Conservation (phyloP, 2,113 vertebrate species). For the Otus sunia region DNA sequence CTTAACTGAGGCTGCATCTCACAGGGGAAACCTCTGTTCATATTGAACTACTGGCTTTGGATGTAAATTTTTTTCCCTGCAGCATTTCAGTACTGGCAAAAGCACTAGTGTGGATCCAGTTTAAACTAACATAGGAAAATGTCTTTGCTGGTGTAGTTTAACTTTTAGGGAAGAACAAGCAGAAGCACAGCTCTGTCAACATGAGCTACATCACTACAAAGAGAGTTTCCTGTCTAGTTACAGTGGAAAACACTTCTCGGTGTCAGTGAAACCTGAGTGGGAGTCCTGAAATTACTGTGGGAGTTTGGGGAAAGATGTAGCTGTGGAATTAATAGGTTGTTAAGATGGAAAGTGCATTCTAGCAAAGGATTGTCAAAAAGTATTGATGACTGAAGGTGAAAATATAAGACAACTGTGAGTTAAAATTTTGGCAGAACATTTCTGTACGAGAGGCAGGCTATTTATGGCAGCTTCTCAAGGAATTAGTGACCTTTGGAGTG, state of each 20-base stretch:
- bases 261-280: slow-evolving; percentile 10
- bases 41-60: background rate
- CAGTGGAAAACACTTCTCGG: background rate
- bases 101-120: background rate
- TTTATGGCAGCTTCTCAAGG: slow-evolving; percentile 32
- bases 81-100: background rate
- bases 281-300: background rate
- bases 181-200: background rate
- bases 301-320: background rate
- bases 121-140: background rate
- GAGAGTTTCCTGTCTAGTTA: background rate
- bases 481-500: slow-evolving; percentile 39
- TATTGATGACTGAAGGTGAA: slow-evolving; percentile 35
- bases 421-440: slow-evolving; percentile 38
- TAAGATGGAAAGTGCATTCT: background rate
- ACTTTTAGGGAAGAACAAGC: background rate
- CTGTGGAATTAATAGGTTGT: slow-evolving; percentile 8
- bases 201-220: background rate
- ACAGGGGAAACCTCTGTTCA: background rate
- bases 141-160: background rate
- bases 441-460: background rate
- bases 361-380: slow-evolving; percentile 8
- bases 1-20: background rate
- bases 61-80: background rate
- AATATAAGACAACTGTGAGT: background rate